Evolutionary conservation across 2,888 invertebrate species (phyloP).

Genomic region (Rhingia campestris): DNA sequence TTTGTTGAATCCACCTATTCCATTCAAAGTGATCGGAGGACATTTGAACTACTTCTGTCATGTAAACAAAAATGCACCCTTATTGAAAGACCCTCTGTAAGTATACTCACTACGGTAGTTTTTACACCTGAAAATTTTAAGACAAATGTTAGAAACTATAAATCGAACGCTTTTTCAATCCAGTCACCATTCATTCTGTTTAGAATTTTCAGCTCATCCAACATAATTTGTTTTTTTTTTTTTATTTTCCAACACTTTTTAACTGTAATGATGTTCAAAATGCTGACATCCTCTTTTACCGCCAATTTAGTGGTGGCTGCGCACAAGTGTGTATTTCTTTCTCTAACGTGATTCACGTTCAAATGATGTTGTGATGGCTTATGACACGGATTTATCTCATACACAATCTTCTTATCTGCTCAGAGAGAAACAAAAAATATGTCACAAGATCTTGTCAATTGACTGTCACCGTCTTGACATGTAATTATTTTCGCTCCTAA

Average conservation of each 20-base stretch:
- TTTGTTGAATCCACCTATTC: too few relatives aligned
- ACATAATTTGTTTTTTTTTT: too few relatives aligned
- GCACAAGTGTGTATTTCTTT: conserved; percentile 20
- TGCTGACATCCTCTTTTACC: conserved; percentile 28
- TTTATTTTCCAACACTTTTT: conserved; percentile 4
- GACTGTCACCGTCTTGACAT: conserved; percentile 61
- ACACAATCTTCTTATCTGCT: conserved; percentile 58
- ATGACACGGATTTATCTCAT: conserved; percentile 62
- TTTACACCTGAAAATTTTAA: too few relatives aligned
- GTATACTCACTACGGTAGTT: too few relatives aligned
- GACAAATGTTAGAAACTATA: too few relatives aligned
- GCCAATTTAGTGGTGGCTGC: conserved; percentile 3
- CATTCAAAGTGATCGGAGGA: too few relatives aligned
- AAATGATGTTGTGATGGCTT: conserved; percentile 64
- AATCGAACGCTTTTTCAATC: too few relatives aligned
- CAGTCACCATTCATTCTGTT: too few relatives aligned
- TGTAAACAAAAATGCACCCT: too few relatives aligned
- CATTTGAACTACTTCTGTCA: too few relatives aligned
- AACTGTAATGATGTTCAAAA: conserved; percentile 21
- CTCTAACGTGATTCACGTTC: conserved; percentile 65
- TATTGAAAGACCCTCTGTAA: too few relatives aligned
- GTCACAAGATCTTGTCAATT: conserved; percentile 67
- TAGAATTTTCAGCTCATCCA: too few relatives aligned
- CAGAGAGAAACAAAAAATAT: conserved; percentile 9
- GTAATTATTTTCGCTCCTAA: conserved; percentile 66